phyloP scores from a whole-genome alignment of 2,888 invertebrate species.

The Cancer borealis region DNA sequence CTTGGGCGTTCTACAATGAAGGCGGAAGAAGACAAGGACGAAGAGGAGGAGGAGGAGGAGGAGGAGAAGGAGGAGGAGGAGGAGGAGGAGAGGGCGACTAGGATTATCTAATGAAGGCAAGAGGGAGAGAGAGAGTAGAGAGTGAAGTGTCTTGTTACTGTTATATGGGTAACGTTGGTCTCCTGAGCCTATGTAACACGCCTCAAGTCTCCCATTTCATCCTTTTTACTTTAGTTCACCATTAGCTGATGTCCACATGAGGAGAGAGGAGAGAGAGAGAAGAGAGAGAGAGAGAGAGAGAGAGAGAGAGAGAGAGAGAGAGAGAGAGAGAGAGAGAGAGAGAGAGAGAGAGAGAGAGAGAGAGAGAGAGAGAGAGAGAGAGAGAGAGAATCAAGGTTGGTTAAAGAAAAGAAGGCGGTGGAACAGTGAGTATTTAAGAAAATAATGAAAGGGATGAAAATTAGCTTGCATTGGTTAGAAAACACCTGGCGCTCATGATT shows the following conservation, averaged over 20 bases:
- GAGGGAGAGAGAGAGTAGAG: constrained; percentile 9
- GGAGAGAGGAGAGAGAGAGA: constrained; percentile 44
- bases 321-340: constrained; percentile 40
- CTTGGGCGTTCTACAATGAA: too few relatives aligned
- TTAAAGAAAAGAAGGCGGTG: not conserved
- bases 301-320: constrained; percentile 53
- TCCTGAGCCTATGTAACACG: not conserved
- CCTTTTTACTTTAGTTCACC: not conserved
- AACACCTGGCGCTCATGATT: not conserved
- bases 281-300: constrained; percentile 48
- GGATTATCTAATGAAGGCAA: not conserved
- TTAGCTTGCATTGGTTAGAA: not conserved
- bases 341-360: not conserved
- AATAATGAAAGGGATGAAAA: not conserved
- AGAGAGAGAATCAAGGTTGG: not conserved
- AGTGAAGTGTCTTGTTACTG: not conserved
- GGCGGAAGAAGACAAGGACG: not conserved
- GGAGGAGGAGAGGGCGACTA: not conserved
- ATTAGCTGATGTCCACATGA: not conserved
- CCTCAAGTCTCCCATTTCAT: not conserved
- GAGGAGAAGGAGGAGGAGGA: not conserved
- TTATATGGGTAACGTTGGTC: not conserved
- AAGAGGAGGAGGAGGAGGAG: not conserved
- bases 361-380: constrained; percentile 27
- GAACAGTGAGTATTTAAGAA: not conserved